Evolutionary conservation across 2,113 vertebrate genomes (phyloP).

Genomic region (Podocnemis expansa): DNA sequence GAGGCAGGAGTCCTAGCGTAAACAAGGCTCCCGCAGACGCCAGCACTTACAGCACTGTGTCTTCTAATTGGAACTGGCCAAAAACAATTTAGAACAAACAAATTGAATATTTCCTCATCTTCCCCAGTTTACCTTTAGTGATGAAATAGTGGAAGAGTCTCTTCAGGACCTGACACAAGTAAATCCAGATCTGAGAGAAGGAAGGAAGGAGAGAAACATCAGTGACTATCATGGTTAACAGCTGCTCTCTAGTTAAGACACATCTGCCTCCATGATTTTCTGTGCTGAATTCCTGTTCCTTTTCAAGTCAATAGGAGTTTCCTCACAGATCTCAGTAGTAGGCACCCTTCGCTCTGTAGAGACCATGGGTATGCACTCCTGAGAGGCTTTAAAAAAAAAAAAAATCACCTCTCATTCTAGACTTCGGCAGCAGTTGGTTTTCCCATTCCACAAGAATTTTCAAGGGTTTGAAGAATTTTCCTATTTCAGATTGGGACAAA

Average conservation of each 20-base stretch:
- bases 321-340: not conserved
- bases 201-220: not conserved
- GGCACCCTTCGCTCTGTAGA: too few species aligned
- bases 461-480: not conserved
- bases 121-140: not conserved
- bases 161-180: not conserved
- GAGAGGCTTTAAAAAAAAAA: too few species aligned
- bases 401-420: not conserved
- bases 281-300: not conserved
- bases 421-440: not conserved
- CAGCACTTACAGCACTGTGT: not conserved
- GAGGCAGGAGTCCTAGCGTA: not conserved
- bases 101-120: not conserved
- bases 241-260: not conserved
- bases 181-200: not conserved
- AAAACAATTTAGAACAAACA: not conserved
- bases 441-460: not conserved
- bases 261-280: not conserved
- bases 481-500: not conserved
- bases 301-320: not conserved
- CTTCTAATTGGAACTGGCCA: not conserved
- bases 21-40: not conserved
- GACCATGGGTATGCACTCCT: too few species aligned
- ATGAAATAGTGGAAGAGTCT: not conserved
- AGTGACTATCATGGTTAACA: not conserved